Base-by-base conservation (phyloP, 2,797 vertebrate species). In the Nannoperca australis region DNA sequence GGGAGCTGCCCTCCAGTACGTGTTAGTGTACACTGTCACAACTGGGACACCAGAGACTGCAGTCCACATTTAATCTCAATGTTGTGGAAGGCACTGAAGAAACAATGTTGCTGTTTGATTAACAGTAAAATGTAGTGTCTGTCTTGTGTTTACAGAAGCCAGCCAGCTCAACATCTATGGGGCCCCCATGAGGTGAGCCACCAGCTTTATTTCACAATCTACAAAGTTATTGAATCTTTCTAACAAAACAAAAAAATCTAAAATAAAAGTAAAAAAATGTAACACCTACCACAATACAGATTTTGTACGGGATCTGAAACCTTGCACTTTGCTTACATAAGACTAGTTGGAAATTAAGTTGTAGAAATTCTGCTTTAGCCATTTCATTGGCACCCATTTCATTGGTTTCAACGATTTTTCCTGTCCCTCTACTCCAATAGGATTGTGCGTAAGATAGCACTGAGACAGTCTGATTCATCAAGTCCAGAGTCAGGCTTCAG, bases 151-250 rank as follows among this genome's bases (percentile, higher is more conserved):
- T 45, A 85, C 92, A 98, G 97, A 97, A 88, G 97, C 97, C 73
- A 97, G 97, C 79, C 97, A 98, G 72, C 94, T 96, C 66, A 97
- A 95, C 63, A 95, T 96, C 11, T 97, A 95, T 36, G 95, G 96
- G 20, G 95, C 95, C 40, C 96, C 97, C 5, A 96, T 97, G 94
- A 97, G 97, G 95, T 94, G 84, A 83, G 88, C 13, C 22, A 10
- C 7, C 27, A 17, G 5, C n/a, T 27, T 27, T 13, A 15, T 59
- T 13, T 24, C 34, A 22, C 22, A 13, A 22, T 11, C n/a, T 13
- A 4, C 30, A 59, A 50, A 45, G 6, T 20, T 5, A 54, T 3
- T 36, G 17, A 15, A 14, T 45, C 5, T 18, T 36, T 1, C 20
- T 10, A 36, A 4, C 10, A 44, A 27, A 27, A 27, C 30, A 38